Evolutionary conservation across 2,888 invertebrate genomes (phyloP).

Genomic region (Acanthosoma haemorrhoidale): DNA sequence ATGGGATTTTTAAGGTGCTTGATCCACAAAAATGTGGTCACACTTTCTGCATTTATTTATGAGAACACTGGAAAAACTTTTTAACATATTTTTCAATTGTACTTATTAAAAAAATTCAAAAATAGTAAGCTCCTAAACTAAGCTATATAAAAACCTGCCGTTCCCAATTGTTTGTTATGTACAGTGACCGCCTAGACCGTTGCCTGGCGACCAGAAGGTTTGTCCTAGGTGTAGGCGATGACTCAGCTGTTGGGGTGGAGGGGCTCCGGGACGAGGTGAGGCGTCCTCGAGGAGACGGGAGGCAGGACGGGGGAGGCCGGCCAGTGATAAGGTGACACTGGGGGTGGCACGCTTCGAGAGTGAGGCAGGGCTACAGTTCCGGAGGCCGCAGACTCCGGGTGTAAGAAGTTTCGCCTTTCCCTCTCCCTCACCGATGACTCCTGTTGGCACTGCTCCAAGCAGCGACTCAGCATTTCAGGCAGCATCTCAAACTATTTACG

Average conservation of each 20-base stretch:
- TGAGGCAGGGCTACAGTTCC: constrained; percentile 45
- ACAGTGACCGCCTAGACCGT: constrained; percentile 1
- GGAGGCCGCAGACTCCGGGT: constrained; percentile 76
- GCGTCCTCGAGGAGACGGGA: constrained; percentile 62
- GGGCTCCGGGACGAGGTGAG: constrained; percentile 64
- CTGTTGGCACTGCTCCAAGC: constrained; percentile 56
- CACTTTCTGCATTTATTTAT: constrained; percentile 9
- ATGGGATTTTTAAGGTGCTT: constrained; percentile 7
- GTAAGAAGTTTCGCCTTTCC: constrained; percentile 68
- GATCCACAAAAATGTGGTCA: constrained; percentile 20
- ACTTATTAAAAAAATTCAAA: neutral
- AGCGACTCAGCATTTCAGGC: constrained; percentile 74
- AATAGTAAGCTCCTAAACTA: constrained; percentile 8
- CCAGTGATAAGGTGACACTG: constrained; percentile 43
- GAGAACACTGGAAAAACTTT: constrained; percentile 4
- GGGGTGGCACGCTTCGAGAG: constrained; percentile 43
- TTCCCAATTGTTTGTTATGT: neutral
- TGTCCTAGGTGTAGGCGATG: constrained; percentile 32
- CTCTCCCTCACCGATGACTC: constrained; percentile 39
- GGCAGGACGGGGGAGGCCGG: constrained; percentile 54
- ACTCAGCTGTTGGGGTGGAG: constrained; percentile 44
- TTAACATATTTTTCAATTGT: neutral
- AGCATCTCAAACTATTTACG: constrained; percentile 66
- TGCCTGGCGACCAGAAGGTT: constrained; percentile 9
- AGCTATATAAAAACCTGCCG: constrained; percentile 7